These are phyloP conservation scores for Hyles vespertilio DNA, from an alignment of 1,140 invertebrate species.

Conservation along the genomic window DNA sequence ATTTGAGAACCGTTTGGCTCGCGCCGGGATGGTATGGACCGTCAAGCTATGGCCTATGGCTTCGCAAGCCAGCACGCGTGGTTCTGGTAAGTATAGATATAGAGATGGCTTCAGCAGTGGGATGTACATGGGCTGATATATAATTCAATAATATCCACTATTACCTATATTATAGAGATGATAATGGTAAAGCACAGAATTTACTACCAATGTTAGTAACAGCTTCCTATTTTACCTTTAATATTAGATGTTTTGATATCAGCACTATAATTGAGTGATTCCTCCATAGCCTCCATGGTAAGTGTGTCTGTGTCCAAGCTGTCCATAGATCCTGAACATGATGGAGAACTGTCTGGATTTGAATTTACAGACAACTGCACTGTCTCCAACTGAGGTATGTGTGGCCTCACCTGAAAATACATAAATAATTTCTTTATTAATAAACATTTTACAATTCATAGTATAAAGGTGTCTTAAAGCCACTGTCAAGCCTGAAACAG, in stretches of 20 bases:
- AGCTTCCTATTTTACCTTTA: conserved; percentile 45
- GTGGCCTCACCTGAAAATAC: conserved; percentile 76
- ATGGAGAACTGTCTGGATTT: conserved; percentile 61
- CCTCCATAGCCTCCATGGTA: conserved; percentile 67
- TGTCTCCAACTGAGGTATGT: conserved; percentile 77
- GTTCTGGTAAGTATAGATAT: no score
- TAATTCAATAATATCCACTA: no score
- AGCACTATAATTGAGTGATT: conserved; percentile 58
- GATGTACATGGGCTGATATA: no score
- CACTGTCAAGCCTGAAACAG: no score
- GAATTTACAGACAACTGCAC: conserved; percentile 52
- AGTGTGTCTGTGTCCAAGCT: conserved; percentile 64
- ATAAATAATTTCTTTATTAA: not conserved
- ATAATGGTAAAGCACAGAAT: not conserved
- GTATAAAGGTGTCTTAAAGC: no score
- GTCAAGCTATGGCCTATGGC: no score
- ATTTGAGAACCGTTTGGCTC: no score
- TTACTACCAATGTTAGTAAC: not conserved
- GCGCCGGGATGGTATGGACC: no score
- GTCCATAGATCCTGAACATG: conserved; percentile 64
- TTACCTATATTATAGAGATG: not conserved
- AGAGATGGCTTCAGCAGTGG: no score
- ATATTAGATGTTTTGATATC: conserved; percentile 68
- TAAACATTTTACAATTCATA: not conserved
- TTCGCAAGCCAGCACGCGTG: no score